phyloP scores from a whole-genome alignment of 2,797 vertebrate species.

The Todus mexicanus region DNA sequence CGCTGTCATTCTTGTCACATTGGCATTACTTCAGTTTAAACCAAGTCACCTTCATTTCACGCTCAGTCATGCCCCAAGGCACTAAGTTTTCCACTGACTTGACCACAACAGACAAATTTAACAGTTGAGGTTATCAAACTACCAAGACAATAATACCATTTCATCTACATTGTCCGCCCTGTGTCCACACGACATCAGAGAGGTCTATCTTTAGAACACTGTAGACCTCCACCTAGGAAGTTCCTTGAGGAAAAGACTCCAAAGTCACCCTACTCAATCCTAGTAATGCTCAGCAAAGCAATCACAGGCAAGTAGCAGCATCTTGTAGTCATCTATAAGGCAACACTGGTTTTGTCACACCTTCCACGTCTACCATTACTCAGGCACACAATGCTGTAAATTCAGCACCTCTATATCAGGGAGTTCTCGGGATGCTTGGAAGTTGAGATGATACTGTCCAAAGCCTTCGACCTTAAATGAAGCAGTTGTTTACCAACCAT shows the following conservation, averaged over 20 bases:
- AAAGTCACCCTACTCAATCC: neutral
- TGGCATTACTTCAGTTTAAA: neutral
- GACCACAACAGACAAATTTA: neutral
- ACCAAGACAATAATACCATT: neutral
- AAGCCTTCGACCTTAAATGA: fast-evolving
- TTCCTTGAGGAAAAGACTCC: neutral
- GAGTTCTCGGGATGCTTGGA: neutral
- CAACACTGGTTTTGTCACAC: neutral
- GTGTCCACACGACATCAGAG: fast-evolving
- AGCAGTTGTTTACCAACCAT: neutral
- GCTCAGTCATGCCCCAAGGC: neutral
- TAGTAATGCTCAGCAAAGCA: neutral
- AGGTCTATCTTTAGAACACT: fast-evolving
- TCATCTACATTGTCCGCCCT: neutral
- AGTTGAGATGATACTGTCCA: neutral
- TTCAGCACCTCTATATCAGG: neutral
- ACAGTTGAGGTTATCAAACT: neutral
- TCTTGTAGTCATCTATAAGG: neutral
- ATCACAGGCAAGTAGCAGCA: neutral
- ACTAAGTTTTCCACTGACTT: neutral
- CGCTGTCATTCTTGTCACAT: neutral
- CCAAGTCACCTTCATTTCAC: neutral
- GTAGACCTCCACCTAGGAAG: neutral
- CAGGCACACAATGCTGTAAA: neutral
- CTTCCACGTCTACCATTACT: neutral